phyloP scores from a whole-genome alignment of 1,140 invertebrate species.

The Drosophila malerkotliana region DNA sequence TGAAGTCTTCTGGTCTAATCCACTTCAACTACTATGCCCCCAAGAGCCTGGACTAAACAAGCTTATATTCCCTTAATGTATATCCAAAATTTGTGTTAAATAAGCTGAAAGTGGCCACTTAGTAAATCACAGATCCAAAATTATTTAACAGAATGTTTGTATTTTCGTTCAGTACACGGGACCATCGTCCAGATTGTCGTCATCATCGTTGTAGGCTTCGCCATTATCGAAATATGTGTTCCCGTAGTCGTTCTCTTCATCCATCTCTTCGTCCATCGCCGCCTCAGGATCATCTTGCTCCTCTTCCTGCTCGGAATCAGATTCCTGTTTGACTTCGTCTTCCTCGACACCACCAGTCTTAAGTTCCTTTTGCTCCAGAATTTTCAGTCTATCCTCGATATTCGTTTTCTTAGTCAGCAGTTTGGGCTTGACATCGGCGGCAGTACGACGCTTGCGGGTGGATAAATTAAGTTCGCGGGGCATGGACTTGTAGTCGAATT shows the following conservation, averaged over 20 bases:
- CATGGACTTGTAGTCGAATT: slow-evolving; percentile 86
- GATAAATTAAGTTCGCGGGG: slow-evolving; percentile 85
- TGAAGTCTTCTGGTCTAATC: slow-evolving; percentile 85
- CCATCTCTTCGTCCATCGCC: slow-evolving; percentile 88
- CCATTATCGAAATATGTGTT: slow-evolving; percentile 95
- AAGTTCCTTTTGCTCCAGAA: slow-evolving; percentile 86
- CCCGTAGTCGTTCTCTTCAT: slow-evolving; percentile 91
- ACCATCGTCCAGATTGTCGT: slow-evolving; percentile 93
- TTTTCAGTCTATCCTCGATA: slow-evolving; percentile 82
- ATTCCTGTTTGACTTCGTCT: slow-evolving; percentile 84
- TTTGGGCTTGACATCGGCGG: slow-evolving; percentile 31
- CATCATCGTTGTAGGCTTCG: slow-evolving; percentile 93
- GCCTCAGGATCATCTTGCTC: slow-evolving; percentile 85
- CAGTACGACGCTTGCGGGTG: slow-evolving; percentile 54
- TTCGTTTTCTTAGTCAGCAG: slow-evolving; percentile 59
- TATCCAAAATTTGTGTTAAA: slow-evolving; percentile 71
- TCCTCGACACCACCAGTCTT: slow-evolving; percentile 85
- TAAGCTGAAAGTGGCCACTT: slow-evolving; percentile 75
- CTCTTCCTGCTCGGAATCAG: slow-evolving; percentile 84
- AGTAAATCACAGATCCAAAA: slow-evolving; percentile 70
- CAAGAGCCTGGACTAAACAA: slow-evolving; percentile 84
- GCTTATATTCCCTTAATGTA: slow-evolving; percentile 38
- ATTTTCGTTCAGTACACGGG: slow-evolving; percentile 85
- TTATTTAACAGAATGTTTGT: slow-evolving; percentile 23
- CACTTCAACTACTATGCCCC: slow-evolving; percentile 87